A percentile compares a stretch with the other conserved stretches of the same genome.
These are phyloP conservation scores for Caerostris darwini DNA, from an alignment of 1,140 invertebrate species.

Conservation along the genomic window DNA sequence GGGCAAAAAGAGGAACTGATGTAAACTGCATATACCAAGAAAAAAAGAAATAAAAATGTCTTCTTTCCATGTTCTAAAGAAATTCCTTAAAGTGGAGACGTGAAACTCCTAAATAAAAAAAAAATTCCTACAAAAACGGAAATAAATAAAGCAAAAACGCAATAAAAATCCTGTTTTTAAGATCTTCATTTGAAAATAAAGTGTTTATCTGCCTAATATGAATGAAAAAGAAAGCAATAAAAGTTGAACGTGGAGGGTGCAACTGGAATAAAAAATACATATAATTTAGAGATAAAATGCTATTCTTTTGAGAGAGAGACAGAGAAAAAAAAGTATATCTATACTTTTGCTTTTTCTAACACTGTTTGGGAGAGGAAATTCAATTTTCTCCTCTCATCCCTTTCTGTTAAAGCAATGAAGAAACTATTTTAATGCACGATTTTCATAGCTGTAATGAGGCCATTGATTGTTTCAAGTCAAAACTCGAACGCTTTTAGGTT, in stretches of 20 bases:
- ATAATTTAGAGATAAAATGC: slow-evolving; percentile 60
- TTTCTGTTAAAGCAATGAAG: not conserved
- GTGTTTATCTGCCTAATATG: slow-evolving; percentile 48
- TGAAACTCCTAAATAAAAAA: not conserved
- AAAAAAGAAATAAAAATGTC: not conserved
- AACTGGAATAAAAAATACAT: not conserved
- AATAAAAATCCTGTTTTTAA: not conserved
- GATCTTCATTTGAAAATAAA: slow-evolving; percentile 65
- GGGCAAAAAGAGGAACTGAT: not conserved
- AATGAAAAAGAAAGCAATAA: slow-evolving; percentile 39
- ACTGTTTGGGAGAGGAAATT: slow-evolving; percentile 18
- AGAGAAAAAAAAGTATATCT: not conserved
- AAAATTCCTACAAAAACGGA: not conserved
- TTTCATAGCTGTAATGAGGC: slow-evolving; percentile 58
- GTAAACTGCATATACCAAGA: not conserved
- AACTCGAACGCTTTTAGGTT: not conserved
- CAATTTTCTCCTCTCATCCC: slow-evolving; percentile 41
- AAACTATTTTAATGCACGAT: slow-evolving; percentile 61
- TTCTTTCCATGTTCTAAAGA: not conserved
- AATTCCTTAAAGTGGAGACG: not conserved
- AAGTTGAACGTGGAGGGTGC: slow-evolving; percentile 18
- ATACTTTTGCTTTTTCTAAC: not conserved
- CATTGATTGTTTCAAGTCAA: slow-evolving; percentile 45
- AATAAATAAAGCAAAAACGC: not conserved
- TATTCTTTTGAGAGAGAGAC: not conserved